A percentile compares a stretch with the other conserved stretches of the same genome.
These are phyloP conservation scores for Etheostoma cragini DNA, from an alignment of 2,113 vertebrate genomes.

Conservation along the genomic window DNA sequence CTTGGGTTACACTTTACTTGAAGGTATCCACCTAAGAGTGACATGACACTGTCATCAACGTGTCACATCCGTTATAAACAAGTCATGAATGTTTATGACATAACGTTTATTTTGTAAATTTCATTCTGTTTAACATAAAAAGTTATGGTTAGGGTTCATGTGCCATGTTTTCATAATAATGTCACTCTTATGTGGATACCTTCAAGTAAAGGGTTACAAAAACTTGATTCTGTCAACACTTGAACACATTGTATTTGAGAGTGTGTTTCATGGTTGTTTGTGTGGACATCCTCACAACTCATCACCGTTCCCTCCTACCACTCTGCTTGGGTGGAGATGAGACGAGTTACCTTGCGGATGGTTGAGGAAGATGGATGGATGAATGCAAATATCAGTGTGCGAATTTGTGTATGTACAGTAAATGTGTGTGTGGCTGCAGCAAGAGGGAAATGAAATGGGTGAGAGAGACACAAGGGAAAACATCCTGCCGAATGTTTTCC, in stretches of 20 bases:
- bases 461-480: not conserved
- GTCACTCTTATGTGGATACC: too few species aligned
- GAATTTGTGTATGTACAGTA: not conserved
- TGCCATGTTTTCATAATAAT: too few species aligned
- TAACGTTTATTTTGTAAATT: too few species aligned
- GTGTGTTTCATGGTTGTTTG: not conserved
- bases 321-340: slow-evolving; percentile 7
- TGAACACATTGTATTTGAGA: too few species aligned
- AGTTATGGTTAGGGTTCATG: too few species aligned
- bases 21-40: too few species aligned
- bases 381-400: not conserved
- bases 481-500: slow-evolving; percentile 20
- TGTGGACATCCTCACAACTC: not conserved
- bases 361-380: slow-evolving; percentile 16
- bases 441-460: slow-evolving; percentile 1
- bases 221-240: not conserved
- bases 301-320: not conserved
- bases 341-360: slow-evolving; percentile 16
- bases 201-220: too few species aligned
- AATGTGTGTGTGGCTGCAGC: not conserved
- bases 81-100: too few species aligned
- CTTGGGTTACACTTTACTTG: too few species aligned
- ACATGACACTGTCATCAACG: too few species aligned
- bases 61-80: too few species aligned
- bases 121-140: too few species aligned